Conservation (phyloP, 2,113 vertebrate genomes). For the Bungarus multicinctus region DNA sequence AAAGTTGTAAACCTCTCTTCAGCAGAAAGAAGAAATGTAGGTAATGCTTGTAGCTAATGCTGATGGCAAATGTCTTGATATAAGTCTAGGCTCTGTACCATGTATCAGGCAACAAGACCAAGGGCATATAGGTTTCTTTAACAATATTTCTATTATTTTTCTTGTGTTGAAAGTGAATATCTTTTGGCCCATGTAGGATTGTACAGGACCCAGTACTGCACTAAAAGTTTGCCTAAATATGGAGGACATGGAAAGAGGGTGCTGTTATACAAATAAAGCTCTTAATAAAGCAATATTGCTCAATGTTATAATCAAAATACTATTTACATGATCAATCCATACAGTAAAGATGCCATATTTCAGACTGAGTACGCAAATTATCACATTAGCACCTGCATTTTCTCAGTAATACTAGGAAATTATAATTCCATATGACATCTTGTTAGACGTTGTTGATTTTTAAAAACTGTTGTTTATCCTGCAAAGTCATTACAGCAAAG, state of each 20-base stretch:
- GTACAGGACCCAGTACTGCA: background rate
- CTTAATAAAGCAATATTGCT: background rate
- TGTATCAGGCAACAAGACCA: background rate
- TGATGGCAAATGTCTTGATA: background rate
- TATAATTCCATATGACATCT: constrained; percentile 6
- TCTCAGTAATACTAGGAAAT: constrained; percentile 29
- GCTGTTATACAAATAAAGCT: background rate
- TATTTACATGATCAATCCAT: constrained; percentile 19
- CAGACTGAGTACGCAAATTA: constrained; percentile 20
- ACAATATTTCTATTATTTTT: background rate
- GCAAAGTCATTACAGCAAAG: constrained; percentile 19
- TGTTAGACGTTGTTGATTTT: background rate
- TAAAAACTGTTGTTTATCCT: background rate
- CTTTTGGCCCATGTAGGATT: background rate
- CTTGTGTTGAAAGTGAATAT: background rate
- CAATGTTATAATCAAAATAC: constrained; percentile 2
- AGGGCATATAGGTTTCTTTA: background rate
- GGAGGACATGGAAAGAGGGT: background rate
- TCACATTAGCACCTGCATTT: constrained; percentile 35
- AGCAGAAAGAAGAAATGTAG: background rate
- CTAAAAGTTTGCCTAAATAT: background rate
- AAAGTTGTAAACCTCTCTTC: background rate
- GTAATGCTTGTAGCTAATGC: background rate
- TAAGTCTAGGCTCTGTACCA: background rate
- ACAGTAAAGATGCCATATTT: background rate